Base-by-base conservation (phyloP, 2,888 invertebrate genomes). In the Crioceris asparagi region DNA sequence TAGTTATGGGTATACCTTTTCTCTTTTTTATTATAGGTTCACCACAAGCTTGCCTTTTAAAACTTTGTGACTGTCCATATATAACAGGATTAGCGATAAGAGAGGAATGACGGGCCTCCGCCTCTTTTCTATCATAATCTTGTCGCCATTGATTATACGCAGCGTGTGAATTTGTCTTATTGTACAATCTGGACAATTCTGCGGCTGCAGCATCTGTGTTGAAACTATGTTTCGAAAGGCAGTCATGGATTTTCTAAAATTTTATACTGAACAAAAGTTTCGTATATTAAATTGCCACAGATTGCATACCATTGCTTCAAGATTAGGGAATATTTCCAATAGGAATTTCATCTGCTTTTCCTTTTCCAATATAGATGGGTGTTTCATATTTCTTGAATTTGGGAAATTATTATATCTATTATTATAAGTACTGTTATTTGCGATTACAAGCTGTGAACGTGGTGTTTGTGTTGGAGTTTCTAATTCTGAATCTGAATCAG, bases 261-360 rank as follows among this genome's bases (percentile, higher is more conserved):
- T 39, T 12, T n/a, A 19, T 29, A 2, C 14, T n/a, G n/a, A n/a
- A n/a, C n/a, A n/a, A n/a, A 27, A 11, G 12, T 12, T 14, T 10
- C 11, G 15, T 11, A 27, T 8, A 14, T 2, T 14, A 11, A 4
- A 8, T 4, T 25, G 8, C 23, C 5, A 26, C 25, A 31, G 41
- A 58, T 62, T 7, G 10, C 21, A 27, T 61, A 78, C 79, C 62
- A 72, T 62, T 18, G 71, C 68, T 44, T 74, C 70, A 48, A 74
- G 63, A 38, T 71, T 68, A 4, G 79, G 78, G 52, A 75, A 78
- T 63, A 74, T 72, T 55, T 73, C 70, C 44, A 70, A 61, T 62
- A 79, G 70, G 58, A 76, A 77, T 54, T 71, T 68, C 54, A 78
- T 71, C 43, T 74, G 66, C 35, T 71, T 66, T 50, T 75, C 75